A percentile compares a stretch with the other conserved stretches of the same genome.
These are phyloP conservation scores for Peromyscus leucopus DNA, from an alignment of 2,113 vertebrate species.

Conservation along the genomic window DNA sequence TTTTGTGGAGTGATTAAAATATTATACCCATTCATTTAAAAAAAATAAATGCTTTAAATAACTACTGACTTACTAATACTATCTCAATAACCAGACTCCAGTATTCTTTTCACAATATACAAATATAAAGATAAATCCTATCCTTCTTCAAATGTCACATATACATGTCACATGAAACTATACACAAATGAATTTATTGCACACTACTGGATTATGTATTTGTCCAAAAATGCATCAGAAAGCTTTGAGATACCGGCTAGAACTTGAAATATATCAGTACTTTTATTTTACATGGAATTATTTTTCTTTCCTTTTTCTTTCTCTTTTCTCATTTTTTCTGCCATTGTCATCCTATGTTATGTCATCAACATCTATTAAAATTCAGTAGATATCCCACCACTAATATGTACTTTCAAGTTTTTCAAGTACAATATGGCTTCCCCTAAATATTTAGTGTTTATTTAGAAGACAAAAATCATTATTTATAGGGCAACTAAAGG, in stretches of 20 bases:
- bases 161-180: not conserved
- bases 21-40: not conserved
- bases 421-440: not conserved
- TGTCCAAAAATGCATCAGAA: not conserved
- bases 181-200: not conserved
- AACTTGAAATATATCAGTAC: not conserved
- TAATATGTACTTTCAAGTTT: not conserved
- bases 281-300: not conserved
- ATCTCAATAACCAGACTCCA: not conserved
- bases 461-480: conserved; percentile 41
- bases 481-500: not conserved
- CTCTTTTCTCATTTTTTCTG: too few species aligned
- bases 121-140: not conserved
- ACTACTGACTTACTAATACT: not conserved
- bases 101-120: not conserved
- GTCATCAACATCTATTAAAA: not conserved
- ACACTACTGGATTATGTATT: not conserved
- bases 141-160: not conserved
- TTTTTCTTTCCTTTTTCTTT: not conserved
- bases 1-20: not conserved
- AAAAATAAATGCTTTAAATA: not conserved
- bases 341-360: not conserved
- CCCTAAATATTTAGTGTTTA: not conserved
- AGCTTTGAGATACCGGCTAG: not conserved
- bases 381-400: not conserved